Evolutionary conservation across 64 coral and sea anemone genomes (phyloP).

Genomic region (Pocillopora verrucosa): DNA sequence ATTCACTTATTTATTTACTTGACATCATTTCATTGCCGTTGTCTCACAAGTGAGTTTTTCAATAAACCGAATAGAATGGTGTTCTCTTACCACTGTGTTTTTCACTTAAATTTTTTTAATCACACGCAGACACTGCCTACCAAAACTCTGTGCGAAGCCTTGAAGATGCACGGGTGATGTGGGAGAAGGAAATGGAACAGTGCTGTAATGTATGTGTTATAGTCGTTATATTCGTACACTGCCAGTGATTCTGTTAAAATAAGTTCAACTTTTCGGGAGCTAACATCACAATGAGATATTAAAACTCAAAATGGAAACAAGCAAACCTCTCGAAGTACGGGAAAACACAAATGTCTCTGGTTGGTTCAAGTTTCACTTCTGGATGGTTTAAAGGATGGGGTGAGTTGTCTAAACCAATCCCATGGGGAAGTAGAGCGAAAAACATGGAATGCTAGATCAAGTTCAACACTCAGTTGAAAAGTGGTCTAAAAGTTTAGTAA

Average conservation of each 20-base stretch:
- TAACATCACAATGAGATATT: no score
- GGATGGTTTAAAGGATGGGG: no score
- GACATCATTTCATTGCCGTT: no score
- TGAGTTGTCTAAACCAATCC: no score
- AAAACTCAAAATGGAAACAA: no score
- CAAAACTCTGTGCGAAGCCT: slow-evolving; percentile 77
- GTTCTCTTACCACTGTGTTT: neutral
- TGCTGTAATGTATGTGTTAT: slow-evolving; percentile 83
- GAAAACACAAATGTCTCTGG: no score
- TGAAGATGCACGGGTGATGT: slow-evolving; percentile 76
- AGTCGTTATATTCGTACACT: neutral
- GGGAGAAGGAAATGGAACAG: slow-evolving; percentile 92
- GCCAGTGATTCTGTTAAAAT: neutral
- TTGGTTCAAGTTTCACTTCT: no score
- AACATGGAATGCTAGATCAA: neutral
- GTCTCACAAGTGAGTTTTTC: no score
- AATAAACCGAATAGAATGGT: no score
- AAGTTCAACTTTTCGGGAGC: neutral
- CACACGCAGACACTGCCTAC: slow-evolving; percentile 76
- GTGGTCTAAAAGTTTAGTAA: no score
- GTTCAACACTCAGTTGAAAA: neutral
- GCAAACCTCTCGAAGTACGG: no score
- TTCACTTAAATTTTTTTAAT: neutral
- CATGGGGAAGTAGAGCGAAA: neutral
- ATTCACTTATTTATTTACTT: no score